These are phyloP conservation scores for Fulica atra DNA, from an alignment of 2,113 vertebrate species.

Conservation along the genomic window DNA sequence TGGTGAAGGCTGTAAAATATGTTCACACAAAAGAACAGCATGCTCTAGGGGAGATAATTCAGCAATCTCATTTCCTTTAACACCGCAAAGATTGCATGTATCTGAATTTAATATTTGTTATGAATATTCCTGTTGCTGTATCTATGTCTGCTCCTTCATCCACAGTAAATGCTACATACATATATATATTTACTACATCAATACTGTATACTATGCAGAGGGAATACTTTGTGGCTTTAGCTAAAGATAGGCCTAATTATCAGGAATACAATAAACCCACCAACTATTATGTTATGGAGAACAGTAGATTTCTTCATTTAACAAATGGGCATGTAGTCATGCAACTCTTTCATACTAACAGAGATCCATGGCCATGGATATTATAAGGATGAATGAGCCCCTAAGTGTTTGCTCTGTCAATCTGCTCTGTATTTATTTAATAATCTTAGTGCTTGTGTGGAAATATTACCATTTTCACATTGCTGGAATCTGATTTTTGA, in stretches of 20 bases:
- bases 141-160: not conserved
- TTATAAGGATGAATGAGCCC: not conserved
- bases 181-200: not conserved
- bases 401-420: not conserved
- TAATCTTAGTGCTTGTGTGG: not conserved
- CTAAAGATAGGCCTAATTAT: not conserved
- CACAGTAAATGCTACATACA: not conserved
- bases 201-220: not conserved
- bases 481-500: not conserved
- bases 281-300: not conserved
- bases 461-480: not conserved
- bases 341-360: not conserved
- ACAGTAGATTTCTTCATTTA: not conserved
- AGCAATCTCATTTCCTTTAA: constrained; percentile 1
- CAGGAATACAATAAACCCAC: not conserved
- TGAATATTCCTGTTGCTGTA: not conserved
- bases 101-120: not conserved
- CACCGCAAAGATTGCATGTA: not conserved
- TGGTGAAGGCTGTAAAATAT: not conserved
- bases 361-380: not conserved
- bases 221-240: not conserved
- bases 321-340: not conserved
- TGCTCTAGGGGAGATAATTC: not conserved
- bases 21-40: not conserved
- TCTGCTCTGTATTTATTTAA: not conserved